Conservation (phyloP, 2,888 invertebrate genomes). For the Congeria kusceri region DNA sequence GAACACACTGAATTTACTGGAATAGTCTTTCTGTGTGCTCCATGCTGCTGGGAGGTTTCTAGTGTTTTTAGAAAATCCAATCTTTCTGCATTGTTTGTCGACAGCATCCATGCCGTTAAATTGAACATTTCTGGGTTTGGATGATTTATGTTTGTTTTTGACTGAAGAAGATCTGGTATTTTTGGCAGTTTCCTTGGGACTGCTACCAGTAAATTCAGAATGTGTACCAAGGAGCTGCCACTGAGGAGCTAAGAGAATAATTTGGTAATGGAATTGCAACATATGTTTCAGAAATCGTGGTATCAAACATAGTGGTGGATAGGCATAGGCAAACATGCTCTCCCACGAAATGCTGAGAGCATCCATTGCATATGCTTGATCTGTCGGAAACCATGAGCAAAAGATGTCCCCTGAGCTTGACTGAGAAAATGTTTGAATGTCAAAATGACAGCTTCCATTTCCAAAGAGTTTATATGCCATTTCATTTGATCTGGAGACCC, state of each 20-base stretch:
- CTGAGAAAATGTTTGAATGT: constrained; percentile 22
- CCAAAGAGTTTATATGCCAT: constrained; percentile 39
- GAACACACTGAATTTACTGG: constrained; percentile 22
- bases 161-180: constrained; percentile 28
- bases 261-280: constrained; percentile 7
- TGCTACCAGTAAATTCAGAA: constrained; percentile 28
- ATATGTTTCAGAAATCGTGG: constrained; percentile 17
- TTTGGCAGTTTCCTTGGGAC: constrained; percentile 23
- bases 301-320: background rate
- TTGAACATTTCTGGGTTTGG: constrained; percentile 24
- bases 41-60: constrained; percentile 39
- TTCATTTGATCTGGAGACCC: constrained; percentile 18
- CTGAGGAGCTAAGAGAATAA: constrained; percentile 26
- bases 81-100: constrained; percentile 24
- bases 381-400: constrained; percentile 19
- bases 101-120: constrained; percentile 35
- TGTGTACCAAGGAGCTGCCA: constrained; percentile 19
- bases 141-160: constrained; percentile 26
- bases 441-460: constrained; percentile 33
- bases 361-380: constrained; percentile 28
- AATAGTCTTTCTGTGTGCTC: constrained; percentile 39
- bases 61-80: constrained; percentile 34
- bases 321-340: constrained; percentile 35
- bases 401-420: constrained; percentile 25
- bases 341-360: constrained; percentile 50